Evolutionary conservation across 2,113 vertebrate genomes (phyloP).

Genomic region (Indri indri): DNA sequence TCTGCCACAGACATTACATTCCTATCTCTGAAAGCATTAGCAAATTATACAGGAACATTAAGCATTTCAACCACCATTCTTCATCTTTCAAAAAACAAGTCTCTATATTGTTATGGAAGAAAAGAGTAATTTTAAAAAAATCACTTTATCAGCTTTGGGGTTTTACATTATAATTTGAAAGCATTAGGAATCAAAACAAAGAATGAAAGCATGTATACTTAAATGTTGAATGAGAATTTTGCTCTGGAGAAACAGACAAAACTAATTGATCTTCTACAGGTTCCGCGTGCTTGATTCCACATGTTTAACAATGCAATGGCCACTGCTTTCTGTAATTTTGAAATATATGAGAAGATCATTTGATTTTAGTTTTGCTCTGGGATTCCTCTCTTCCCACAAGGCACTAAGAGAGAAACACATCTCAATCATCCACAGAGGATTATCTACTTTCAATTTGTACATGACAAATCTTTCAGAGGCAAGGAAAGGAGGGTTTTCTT

Average conservation of each 20-base stretch:
- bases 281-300: background rate
- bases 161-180: slow-evolving; percentile 1
- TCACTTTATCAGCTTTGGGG: background rate
- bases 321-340: background rate
- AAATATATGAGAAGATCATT: background rate
- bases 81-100: background rate
- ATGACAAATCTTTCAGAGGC: background rate
- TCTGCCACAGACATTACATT: background rate
- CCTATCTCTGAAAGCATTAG: slow-evolving; percentile 24
- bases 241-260: background rate
- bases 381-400: background rate
- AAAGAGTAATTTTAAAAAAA: background rate
- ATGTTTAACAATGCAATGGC: background rate
- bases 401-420: background rate
- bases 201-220: background rate
- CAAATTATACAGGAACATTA: background rate
- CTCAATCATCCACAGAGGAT: background rate
- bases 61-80: background rate
- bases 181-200: background rate
- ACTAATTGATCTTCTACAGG: background rate
- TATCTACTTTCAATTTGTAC: background rate
- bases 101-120: background rate
- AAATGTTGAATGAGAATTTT: background rate
- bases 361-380: background rate
- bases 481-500: background rate